phyloP scores from a whole-genome alignment of 2,888 invertebrate species.

The Chaetogeoica ovagalla region DNA sequence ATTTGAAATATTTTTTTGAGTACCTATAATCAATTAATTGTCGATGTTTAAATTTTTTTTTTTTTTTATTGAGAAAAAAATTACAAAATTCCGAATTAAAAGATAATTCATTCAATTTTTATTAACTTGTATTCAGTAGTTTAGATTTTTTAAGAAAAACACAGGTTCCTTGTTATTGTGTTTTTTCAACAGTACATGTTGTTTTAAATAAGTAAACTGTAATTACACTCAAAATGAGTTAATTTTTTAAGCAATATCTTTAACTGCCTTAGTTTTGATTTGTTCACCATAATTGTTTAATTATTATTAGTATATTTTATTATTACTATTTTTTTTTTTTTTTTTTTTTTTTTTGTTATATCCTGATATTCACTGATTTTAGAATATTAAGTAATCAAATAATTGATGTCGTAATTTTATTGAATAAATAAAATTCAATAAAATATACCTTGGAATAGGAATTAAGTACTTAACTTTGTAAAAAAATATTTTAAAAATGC shows the following conservation, averaged over 20 bases:
- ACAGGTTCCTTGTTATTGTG: slow-evolving; percentile 46
- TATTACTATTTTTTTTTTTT: slow-evolving; percentile 11
- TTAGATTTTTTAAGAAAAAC: slow-evolving; percentile 1
- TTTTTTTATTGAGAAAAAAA: neutral
- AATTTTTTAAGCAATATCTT: slow-evolving; percentile 31
- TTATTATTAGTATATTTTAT: slow-evolving; percentile 37
- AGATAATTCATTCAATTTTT: neutral
- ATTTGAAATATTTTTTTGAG: slow-evolving; percentile 3
- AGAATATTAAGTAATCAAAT: slow-evolving; percentile 36
- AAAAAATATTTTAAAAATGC: slow-evolving; percentile 27
- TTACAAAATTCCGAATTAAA: slow-evolving; percentile 27
- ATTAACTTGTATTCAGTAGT: slow-evolving; percentile 3
- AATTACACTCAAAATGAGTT: slow-evolving; percentile 9
- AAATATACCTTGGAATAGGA: slow-evolving; percentile 28
- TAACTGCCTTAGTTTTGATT: slow-evolving; percentile 45
- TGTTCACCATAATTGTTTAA: slow-evolving; percentile 44
- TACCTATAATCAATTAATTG: slow-evolving; percentile 4
- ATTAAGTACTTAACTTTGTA: slow-evolving; percentile 49
- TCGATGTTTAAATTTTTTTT: neutral
- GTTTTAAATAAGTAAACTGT: slow-evolving; percentile 5
- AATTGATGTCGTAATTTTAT: neutral
- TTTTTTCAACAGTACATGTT: slow-evolving; percentile 28
- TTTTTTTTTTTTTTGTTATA: slow-evolving; percentile 24
- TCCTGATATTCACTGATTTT: slow-evolving; percentile 28
- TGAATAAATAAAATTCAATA: neutral